phyloP scores from a whole-genome alignment of 2,888 invertebrate genomes.

The Sarcophaga subvicina region DNA sequence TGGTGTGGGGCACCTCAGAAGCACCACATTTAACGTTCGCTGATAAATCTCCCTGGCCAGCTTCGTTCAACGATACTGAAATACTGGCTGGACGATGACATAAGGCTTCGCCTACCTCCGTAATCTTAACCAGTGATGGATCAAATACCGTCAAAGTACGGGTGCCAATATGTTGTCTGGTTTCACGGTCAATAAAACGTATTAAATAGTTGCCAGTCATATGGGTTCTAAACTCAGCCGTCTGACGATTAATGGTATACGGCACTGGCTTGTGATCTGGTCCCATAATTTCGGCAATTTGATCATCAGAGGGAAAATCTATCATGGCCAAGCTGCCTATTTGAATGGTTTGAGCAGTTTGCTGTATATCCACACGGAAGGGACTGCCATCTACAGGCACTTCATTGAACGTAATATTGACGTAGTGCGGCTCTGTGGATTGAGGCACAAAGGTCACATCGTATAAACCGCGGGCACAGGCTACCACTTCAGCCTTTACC shows the following conservation, averaged over 20 bases:
- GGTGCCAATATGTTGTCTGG: slow-evolving; percentile 85
- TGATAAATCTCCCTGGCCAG: slow-evolving; percentile 92
- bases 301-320: slow-evolving; percentile 85
- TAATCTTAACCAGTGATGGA: slow-evolving; percentile 87
- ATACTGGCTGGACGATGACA: slow-evolving; percentile 92
- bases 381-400: slow-evolving; percentile 95
- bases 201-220: slow-evolving; percentile 90
- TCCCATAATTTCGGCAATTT: slow-evolving; percentile 86
- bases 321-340: slow-evolving; percentile 84
- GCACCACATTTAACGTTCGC: slow-evolving; percentile 92
- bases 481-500: slow-evolving; percentile 93
- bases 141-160: slow-evolving; percentile 91
- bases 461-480: slow-evolving; percentile 94
- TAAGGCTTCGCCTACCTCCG: slow-evolving; percentile 89
- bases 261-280: slow-evolving; percentile 85
- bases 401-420: slow-evolving; percentile 97
- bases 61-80: slow-evolving; percentile 89
- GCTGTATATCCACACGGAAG: slow-evolving; percentile 90
- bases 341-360: slow-evolving; percentile 89
- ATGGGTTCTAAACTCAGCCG: slow-evolving; percentile 90
- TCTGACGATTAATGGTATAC: slow-evolving; percentile 84
- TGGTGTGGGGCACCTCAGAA: slow-evolving; percentile 90
- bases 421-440: slow-evolving; percentile 93
- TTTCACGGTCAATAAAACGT: slow-evolving; percentile 85
- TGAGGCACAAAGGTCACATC: slow-evolving; percentile 96